Evolutionary conservation across 2,113 vertebrate species (phyloP).

Genomic region (Bos indicus): DNA sequence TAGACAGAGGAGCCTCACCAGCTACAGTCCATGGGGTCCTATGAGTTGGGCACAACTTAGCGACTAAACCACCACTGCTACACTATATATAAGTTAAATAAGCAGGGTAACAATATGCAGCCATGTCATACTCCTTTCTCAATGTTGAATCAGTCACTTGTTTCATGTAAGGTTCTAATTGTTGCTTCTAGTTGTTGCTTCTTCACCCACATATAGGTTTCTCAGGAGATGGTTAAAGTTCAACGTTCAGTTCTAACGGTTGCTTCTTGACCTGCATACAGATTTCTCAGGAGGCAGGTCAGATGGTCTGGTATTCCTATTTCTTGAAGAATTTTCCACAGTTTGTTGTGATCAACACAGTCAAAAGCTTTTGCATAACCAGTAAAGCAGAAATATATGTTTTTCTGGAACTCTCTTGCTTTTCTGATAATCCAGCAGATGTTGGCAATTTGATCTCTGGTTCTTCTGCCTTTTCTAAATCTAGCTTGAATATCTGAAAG

Average conservation of each 20-base stretch:
- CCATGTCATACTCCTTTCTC: background rate
- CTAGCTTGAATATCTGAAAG: background rate
- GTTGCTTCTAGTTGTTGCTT: background rate
- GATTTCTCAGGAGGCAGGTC: background rate
- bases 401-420: background rate
- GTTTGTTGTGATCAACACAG: background rate
- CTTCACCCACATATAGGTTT: background rate
- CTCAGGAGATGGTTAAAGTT: background rate
- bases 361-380: background rate
- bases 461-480: background rate
- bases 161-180: background rate
- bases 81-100: background rate
- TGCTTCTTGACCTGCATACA: background rate
- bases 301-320: background rate
- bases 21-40: background rate
- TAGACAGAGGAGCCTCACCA: accelerated
- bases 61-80: background rate
- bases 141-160: background rate
- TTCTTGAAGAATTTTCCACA: background rate
- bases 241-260: background rate
- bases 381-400: background rate
- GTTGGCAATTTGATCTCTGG: background rate
- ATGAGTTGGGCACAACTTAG: background rate
- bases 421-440: background rate
- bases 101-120: background rate